Base-by-base conservation (phyloP, 2,113 vertebrate species). In the Megaceryle maxima region DNA sequence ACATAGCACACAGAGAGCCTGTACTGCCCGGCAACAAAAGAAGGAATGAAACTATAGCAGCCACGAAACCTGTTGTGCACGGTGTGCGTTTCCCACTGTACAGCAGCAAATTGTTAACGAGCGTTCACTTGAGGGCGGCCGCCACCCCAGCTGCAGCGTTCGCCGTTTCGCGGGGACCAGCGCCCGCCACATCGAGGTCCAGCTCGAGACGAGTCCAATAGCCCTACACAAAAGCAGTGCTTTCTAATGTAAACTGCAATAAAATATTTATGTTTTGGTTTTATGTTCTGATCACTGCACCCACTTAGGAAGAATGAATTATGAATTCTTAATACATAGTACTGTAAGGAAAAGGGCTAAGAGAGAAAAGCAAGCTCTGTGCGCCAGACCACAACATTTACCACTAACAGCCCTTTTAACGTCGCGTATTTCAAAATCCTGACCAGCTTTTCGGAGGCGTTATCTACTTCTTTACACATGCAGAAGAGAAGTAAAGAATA, bases 261-360 rank as follows among this genome's bases (percentile, higher is more conserved):
- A 64, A 86, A 89, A 79, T 51, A 94, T 46, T 64, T 76, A 92
- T 85, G 87, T 69, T 95, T 95, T 94, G 85, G 19, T 87, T 94
- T 96, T 97, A 96, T 84, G 91, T 80, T 83, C 94, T 93, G 95
- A 96, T 93, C 95, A 82, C 86, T 94, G 88, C 84, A 68, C 70
- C 94, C 92, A 92, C 93, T 94, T 95, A 93, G 75, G 55, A 88
- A 94, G 96, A 96, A 94, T 86, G 92, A 94, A 86, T 84, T 93
- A 94, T 82, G 70, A 75, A 78, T 85, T 84, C 84, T 97, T 59
- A 64, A 70, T 55, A 84, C 66, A 63, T 5, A 53, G 50, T 67
- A 90, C 92, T 95, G 43, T 88, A 96, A 73, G 70, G 88, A 91
- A 83, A 92, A 86, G 44, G 41, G 94, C 87, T 88, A 88, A 91